Conservation (phyloP, 1,140 invertebrate genomes). For the Drosophila pseudoananassae region DNA sequence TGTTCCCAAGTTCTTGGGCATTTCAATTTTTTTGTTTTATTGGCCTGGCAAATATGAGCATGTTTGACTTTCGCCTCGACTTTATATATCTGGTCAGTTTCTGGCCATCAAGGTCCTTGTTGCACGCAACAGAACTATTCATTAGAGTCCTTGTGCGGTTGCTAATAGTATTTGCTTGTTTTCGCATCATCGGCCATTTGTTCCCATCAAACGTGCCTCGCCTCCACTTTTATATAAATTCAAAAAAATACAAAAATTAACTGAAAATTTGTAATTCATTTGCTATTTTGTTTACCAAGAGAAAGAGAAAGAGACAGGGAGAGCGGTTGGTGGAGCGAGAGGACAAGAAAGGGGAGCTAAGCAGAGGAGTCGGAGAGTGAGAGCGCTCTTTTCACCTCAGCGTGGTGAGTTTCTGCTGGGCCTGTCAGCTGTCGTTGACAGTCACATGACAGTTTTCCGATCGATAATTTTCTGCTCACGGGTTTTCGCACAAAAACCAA, state of each 20-base stretch:
- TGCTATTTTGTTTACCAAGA: constrained; percentile 64
- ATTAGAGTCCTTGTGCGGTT: constrained; percentile 55
- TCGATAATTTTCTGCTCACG: constrained; percentile 80
- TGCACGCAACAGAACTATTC: constrained; percentile 74
- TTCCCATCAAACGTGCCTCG: constrained; percentile 25
- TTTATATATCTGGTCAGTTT: constrained; percentile 52
- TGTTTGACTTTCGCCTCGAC: constrained; percentile 70
- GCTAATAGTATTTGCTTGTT: constrained; percentile 18
- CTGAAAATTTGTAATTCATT: constrained; percentile 36
- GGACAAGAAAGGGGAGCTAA: constrained; percentile 5
- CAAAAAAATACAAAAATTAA: constrained; percentile 42
- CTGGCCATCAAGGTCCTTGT: constrained; percentile 64
- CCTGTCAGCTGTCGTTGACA: constrained; percentile 75
- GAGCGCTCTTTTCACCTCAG: background rate
- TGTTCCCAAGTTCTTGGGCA: constrained; percentile 39
- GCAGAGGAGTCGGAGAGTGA: constrained; percentile 24
- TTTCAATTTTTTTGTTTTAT: constrained; percentile 52
- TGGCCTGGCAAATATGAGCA: constrained; percentile 23
- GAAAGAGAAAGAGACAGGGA: constrained; percentile 5
- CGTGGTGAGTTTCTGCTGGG: constrained; percentile 56
- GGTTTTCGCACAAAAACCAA: constrained; percentile 60
- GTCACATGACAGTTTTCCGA: constrained; percentile 80
- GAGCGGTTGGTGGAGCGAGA: constrained; percentile 1
- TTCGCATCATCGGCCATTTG: constrained; percentile 26
- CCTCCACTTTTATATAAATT: background rate